Conservation (phyloP, 37 sponge, comb jelly and placozoan species). For the Ephydatia muelleri region DNA sequence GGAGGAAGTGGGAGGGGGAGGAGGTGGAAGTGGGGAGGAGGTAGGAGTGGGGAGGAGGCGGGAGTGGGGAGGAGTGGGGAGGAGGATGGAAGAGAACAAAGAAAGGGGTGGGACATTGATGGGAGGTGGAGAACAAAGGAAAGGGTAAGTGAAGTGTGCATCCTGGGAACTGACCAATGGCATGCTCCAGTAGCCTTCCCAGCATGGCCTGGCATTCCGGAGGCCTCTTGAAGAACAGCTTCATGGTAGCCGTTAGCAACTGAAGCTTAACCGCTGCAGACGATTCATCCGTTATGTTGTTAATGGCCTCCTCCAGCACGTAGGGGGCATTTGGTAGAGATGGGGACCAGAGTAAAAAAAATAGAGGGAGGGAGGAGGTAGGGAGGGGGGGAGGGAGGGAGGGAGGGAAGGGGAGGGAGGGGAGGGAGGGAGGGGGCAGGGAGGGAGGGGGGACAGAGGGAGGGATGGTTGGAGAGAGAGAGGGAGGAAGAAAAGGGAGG, state of each 20-base stretch:
- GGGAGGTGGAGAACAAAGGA: no score
- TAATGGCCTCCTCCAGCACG: conserved; percentile 74
- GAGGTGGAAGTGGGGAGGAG: not conserved
- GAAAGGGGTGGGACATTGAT: no score
- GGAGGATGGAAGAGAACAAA: no score
- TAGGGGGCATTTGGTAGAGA: conserved; percentile 82
- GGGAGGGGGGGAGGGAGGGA: not conserved
- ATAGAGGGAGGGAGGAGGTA: not conserved
- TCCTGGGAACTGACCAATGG: conserved; percentile 54
- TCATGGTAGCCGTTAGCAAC: conserved; percentile 89
- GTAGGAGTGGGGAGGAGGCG: not conserved
- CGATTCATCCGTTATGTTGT: conserved; percentile 62
- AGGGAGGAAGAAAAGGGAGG: not conserved
- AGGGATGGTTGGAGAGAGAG: not conserved
- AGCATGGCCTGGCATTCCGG: conserved; percentile 94
- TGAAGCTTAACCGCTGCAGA: conserved; percentile 82
- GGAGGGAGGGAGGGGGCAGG: not conserved
- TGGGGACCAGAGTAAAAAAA: conserved; percentile 3
- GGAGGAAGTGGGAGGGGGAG: no score
- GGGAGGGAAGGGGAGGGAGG: not conserved
- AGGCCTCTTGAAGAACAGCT: conserved; percentile 95
- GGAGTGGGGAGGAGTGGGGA: no score
- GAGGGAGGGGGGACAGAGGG: not conserved
- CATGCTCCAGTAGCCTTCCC: conserved; percentile 83
- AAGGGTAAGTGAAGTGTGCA: not conserved